Evolutionary conservation across 2,888 invertebrate species (phyloP), one percentile per base, ranked within the genome.

Genomic region (Eupithecia pulchellata): DNA sequence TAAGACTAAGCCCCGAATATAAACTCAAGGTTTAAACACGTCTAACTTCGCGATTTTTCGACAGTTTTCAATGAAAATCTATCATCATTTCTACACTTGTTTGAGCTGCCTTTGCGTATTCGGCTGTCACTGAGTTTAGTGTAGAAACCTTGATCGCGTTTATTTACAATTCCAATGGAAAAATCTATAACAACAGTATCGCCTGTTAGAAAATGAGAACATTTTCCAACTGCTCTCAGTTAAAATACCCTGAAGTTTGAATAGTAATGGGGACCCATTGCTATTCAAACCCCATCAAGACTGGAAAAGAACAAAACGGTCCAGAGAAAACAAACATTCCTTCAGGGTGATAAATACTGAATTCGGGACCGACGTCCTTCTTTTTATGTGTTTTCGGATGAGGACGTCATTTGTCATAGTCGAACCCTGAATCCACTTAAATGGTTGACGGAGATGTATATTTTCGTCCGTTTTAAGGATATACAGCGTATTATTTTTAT

Each of bases 371-470:
- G 52, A 70, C 71, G 76, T 74, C 67, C 71, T 69, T 66, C 75
- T 79, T 83, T 85, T 83, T 83, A 80, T 80, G 80, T 82, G 81
- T 79, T 81, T 78, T 77, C 78, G 77, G 77, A 81, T 80, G 77
- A 79, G 78, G 68, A 77, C 73, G 73, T 81, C 82, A 85, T 87
- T 86, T 87, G 84, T 86, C 86, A 84, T 84, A 79, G 81, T 73
- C 79, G 78, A 73, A 74, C 77, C 68, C 76, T 65, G 69, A 79
- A 78, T 77, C 76, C 74, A 75, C 72, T 78, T 76, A 77, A 75
- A 71, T 64, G 69, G 47, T 70, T 72, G 69, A 65, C 57, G 61
- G 73, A 69, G 69, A 69, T 66, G 65, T 73, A 74, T 62, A 72
- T 74, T 71, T 68, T 60, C 66, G 47, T 69, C 42, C 72, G 42